These are phyloP conservation scores for Aphaenogaster floridana DNA, from an alignment of 1,140 invertebrate species.

Conservation along the genomic window DNA sequence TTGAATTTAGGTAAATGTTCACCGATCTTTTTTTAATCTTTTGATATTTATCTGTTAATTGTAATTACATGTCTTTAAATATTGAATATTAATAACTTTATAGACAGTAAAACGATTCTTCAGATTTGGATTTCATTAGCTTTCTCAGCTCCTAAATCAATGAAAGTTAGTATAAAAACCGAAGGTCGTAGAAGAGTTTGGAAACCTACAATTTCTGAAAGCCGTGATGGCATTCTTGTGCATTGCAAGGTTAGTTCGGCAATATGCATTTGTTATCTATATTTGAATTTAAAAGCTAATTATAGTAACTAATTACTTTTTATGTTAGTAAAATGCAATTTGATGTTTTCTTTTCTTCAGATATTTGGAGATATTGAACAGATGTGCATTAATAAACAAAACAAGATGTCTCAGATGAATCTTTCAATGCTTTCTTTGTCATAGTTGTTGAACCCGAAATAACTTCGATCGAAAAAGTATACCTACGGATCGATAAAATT, in stretches of 20 bases:
- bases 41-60: not conserved
- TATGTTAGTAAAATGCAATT: not conserved
- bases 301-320: conserved; percentile 2
- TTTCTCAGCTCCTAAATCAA: conserved; percentile 6
- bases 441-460: not conserved
- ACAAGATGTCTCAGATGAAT: conserved; percentile 15
- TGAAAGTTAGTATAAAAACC: not conserved
- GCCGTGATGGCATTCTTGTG: conserved; percentile 19
- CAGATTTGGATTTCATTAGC: conserved; percentile 6
- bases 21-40: not conserved
- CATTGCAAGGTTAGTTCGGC: conserved; percentile 7
- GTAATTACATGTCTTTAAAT: not conserved
- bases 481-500: too few relatives aligned
- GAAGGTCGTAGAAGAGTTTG: not conserved
- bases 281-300: not conserved
- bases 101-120: not conserved
- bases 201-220: conserved; percentile 26
- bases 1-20: not conserved
- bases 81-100: not conserved
- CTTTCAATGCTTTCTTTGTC: not conserved
- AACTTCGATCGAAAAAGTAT: too few relatives aligned
- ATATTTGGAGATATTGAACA: conserved; percentile 18
- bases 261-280: not conserved
- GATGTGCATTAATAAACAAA: not conserved
- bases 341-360: not conserved